These are phyloP conservation scores for Dascillus cervinus DNA, from an alignment of 2,888 invertebrate genomes.

Conservation along the genomic window DNA sequence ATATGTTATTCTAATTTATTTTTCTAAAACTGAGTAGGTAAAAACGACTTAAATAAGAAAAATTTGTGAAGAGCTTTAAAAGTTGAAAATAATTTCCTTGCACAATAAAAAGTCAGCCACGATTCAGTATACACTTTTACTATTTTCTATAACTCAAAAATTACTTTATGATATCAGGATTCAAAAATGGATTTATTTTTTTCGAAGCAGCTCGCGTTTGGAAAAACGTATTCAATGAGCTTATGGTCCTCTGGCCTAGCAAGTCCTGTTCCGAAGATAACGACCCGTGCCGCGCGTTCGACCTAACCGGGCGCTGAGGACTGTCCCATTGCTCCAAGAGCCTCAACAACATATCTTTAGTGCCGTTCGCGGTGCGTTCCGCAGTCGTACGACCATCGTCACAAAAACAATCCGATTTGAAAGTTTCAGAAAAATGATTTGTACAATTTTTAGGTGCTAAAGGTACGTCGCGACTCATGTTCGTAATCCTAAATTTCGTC, in stretches of 20 bases:
- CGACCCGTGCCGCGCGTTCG: conserved; percentile 59
- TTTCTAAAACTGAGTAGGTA: too few relatives aligned
- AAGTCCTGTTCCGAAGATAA: conserved; percentile 65
- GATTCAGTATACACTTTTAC: too few relatives aligned
- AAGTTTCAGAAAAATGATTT: conserved; percentile 17
- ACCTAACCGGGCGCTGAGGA: conserved; percentile 43
- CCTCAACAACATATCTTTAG: conserved; percentile 69
- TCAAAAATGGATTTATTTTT: conserved; percentile 35
- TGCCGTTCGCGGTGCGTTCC: conserved; percentile 53
- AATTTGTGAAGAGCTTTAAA: too few relatives aligned
- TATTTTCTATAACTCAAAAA: too few relatives aligned
- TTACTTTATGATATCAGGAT: conserved; percentile 20
- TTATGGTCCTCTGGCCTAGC: conserved; percentile 70
- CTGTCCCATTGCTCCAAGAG: conserved; percentile 72
- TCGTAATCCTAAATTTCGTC: conserved; percentile 58
- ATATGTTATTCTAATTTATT: too few relatives aligned
- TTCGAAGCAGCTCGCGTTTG: conserved; percentile 45
- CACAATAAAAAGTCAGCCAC: too few relatives aligned
- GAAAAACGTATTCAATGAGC: conserved; percentile 73
- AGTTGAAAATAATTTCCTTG: too few relatives aligned
- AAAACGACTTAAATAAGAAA: too few relatives aligned
- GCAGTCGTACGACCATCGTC: conserved; percentile 1
- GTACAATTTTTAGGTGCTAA: conserved; percentile 19
- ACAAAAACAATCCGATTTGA: conserved; percentile 5
- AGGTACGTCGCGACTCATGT: conserved; percentile 66